These are phyloP conservation scores for Eulimnadia texana DNA, from an alignment of 1,140 invertebrate species.

Conservation along the genomic window DNA sequence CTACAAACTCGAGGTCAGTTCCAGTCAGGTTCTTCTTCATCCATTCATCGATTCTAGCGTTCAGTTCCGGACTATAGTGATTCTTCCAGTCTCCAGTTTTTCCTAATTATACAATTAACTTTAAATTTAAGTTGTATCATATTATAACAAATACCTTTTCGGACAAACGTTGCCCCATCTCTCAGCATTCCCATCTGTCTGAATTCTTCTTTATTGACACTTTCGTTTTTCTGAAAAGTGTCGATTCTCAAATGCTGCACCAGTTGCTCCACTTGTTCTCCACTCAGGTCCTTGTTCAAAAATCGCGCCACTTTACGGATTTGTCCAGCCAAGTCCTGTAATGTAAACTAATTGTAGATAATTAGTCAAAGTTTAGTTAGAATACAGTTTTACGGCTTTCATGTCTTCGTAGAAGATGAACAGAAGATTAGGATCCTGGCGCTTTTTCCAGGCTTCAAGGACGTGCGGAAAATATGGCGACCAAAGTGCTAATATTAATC, in stretches of 20 bases:
- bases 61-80: conserved; percentile 25
- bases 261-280: conserved; percentile 21
- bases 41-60: conserved; percentile 24
- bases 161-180: conserved; percentile 27
- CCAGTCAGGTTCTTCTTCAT: conserved; percentile 20
- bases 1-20: conserved; percentile 15
- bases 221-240: conserved; percentile 31
- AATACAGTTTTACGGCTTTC: conserved; percentile 11
- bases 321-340: conserved; percentile 25
- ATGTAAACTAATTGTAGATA: not conserved
- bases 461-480: conserved; percentile 17
- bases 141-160: conserved; percentile 28
- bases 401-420: conserved; percentile 29
- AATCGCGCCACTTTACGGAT: conserved; percentile 30
- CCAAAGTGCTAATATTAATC: conserved; percentile 2
- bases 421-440: conserved; percentile 25
- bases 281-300: conserved; percentile 26
- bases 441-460: conserved; percentile 23
- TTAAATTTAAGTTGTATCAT: not conserved
- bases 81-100: conserved; percentile 31
- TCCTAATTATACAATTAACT: conserved; percentile 9
- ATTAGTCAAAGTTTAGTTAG: not conserved
- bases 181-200: conserved; percentile 26
- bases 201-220: conserved; percentile 30
- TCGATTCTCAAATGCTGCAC: conserved; percentile 26